Evolutionary conservation across 2,797 vertebrate species (phyloP).

Genomic region (Sebastolobus altivelis): DNA sequence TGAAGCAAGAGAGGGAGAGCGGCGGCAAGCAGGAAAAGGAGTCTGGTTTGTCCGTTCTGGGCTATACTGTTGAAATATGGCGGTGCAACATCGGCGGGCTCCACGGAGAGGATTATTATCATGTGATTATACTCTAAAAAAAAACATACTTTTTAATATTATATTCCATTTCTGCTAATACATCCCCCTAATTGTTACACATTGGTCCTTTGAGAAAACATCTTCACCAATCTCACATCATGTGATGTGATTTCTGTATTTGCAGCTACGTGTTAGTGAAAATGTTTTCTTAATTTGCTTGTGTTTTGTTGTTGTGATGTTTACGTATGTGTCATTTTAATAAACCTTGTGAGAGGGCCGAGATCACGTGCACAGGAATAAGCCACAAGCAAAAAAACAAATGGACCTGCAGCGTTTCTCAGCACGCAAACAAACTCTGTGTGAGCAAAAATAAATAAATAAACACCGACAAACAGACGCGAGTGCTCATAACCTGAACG

Average conservation of each 20-base stretch:
- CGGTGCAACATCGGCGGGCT: no score
- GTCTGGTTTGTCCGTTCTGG: no score
- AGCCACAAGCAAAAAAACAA: background rate
- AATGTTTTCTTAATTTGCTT: background rate
- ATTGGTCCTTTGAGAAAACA: background rate
- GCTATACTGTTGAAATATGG: no score
- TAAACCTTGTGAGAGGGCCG: background rate
- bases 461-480: conserved; percentile 34
- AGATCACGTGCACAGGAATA: background rate
- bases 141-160: no score
- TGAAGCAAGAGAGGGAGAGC: no score
- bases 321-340: conserved; percentile 6
- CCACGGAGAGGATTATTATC: no score
- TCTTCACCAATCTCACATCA: background rate
- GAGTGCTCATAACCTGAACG: conserved; percentile 30
- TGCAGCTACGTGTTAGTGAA: background rate
- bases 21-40: no score
- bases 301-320: background rate
- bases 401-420: conserved; percentile 6
- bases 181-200: no score
- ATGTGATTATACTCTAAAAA: no score
- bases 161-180: no score
- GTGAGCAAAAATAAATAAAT: conserved; percentile 3
- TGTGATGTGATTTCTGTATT: background rate
- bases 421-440: background rate